Conservation (phyloP, 53 echinoderm and acorn worm species). For the Temnopleurus reevesii region DNA sequence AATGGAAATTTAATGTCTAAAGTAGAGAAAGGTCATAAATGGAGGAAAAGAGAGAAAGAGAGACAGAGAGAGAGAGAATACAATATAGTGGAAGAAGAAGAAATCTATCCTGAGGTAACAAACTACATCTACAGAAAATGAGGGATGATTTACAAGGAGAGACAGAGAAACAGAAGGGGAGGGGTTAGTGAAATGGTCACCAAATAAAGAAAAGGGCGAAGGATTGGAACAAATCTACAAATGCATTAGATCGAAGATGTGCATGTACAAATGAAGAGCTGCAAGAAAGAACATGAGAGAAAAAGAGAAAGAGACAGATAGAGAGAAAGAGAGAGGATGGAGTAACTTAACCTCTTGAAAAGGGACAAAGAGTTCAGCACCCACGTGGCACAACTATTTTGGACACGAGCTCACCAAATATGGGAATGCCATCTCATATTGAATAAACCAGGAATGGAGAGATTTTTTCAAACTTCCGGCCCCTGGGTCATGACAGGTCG, state of each 20-base stretch:
- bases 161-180: background rate
- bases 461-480: background rate
- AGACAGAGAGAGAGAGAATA: background rate
- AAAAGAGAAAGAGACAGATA: background rate
- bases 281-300: background rate
- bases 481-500: background rate
- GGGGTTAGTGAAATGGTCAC: background rate
- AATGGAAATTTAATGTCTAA: too few relatives aligned
- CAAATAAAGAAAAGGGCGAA: background rate
- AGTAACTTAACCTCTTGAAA: background rate
- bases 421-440: slow-evolving; percentile 47
- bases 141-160: background rate
- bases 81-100: background rate
- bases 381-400: slow-evolving; percentile 48
- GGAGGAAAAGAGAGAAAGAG: background rate
- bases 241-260: too few relatives aligned
- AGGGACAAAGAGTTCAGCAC: slow-evolving; percentile 8
- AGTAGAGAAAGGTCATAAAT: background rate
- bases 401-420: slow-evolving; percentile 19
- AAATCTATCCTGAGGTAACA: background rate
- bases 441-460: slow-evolving; percentile 33
- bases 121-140: background rate
- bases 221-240: too few relatives aligned
- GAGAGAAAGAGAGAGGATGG: background rate
- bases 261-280: too few relatives aligned